Evolutionary conservation across 2,797 vertebrate genomes (phyloP).

Genomic region (Kryptolebias ocellatus): DNA sequence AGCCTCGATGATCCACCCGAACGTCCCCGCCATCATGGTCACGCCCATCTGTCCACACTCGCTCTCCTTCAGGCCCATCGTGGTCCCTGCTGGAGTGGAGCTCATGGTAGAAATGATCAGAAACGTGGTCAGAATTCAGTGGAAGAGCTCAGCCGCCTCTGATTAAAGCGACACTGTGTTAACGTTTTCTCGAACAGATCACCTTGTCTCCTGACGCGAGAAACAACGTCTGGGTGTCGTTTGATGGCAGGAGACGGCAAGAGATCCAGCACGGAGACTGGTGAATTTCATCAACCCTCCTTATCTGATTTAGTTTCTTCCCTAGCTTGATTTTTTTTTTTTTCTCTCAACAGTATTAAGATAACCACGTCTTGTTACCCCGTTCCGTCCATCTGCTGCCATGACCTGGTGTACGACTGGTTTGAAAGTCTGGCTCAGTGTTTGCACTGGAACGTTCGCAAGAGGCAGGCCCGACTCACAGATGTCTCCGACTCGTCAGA

Average conservation of each 20-base stretch:
- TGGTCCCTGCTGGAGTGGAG: conserved; percentile 87
- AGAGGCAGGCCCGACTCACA: conserved; percentile 80
- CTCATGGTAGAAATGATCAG: conserved; percentile 72
- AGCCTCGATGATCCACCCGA: conserved; percentile 88
- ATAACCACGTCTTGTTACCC: conserved; percentile 86
- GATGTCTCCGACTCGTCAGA: conserved; percentile 81
- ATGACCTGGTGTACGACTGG: conserved; percentile 88
- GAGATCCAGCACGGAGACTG: conserved; percentile 87
- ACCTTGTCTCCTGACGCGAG: conserved; percentile 84
- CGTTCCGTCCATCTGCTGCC: conserved; percentile 85
- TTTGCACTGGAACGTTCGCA: conserved; percentile 87
- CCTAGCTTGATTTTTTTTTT: neutral
- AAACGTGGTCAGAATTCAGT: neutral
- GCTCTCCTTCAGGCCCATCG: conserved; percentile 87
- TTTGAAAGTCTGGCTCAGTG: conserved; percentile 87
- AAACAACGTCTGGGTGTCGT: conserved; percentile 87
- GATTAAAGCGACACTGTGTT: neutral
- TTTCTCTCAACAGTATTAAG: conserved; percentile 76
- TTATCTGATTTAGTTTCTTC: neutral
- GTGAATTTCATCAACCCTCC: conserved; percentile 44
- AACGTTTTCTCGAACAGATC: conserved; percentile 69
- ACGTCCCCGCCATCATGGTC: conserved; percentile 88
- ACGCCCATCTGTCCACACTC: conserved; percentile 88
- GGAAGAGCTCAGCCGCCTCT: neutral
- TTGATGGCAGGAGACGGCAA: conserved; percentile 85